These are phyloP conservation scores for Brotula barbata DNA, from an alignment of 2,797 vertebrate genomes.

Conservation along the genomic window DNA sequence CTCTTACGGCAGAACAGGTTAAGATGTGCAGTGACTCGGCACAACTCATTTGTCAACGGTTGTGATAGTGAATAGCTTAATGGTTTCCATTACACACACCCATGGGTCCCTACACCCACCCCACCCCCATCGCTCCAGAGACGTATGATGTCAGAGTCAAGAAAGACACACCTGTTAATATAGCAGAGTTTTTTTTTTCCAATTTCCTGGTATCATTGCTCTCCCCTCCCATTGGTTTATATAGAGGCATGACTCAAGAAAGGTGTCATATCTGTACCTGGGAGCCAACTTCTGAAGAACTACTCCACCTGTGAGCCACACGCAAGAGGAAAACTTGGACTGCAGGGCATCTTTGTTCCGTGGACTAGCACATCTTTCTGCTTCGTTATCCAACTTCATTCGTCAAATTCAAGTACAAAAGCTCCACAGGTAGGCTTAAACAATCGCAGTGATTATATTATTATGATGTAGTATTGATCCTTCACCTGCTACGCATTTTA, in stretches of 20 bases:
- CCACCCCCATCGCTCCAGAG: not conserved
- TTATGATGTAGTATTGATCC: no score
- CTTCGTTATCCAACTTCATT: not conserved
- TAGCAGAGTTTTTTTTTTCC: not conserved
- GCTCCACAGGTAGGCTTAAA: slow-evolving; percentile 29
- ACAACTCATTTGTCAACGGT: not conserved
- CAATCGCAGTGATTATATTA: not conserved
- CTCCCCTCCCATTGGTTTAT: no score
- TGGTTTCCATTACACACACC: slow-evolving; percentile 6
- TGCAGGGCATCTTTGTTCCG: slow-evolving; percentile 2
- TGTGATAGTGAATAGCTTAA: not conserved
- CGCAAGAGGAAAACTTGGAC: not conserved
- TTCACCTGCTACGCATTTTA: no score
- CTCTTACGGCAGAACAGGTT: not conserved
- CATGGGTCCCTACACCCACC: not conserved
- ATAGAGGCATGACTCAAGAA: slow-evolving; percentile 3
- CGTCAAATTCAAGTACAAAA: not conserved
- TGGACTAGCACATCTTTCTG: not conserved
- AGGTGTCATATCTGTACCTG: slow-evolving; percentile 38
- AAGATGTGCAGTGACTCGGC: not conserved
- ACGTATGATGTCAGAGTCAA: slow-evolving; percentile 9
- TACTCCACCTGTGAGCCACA: not conserved
- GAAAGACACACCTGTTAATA: not conserved
- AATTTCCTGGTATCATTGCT: not conserved
- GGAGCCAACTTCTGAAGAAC: not conserved